Evolutionary conservation across 2,888 invertebrate species (phyloP).

Genomic region (Vanessa cardui): DNA sequence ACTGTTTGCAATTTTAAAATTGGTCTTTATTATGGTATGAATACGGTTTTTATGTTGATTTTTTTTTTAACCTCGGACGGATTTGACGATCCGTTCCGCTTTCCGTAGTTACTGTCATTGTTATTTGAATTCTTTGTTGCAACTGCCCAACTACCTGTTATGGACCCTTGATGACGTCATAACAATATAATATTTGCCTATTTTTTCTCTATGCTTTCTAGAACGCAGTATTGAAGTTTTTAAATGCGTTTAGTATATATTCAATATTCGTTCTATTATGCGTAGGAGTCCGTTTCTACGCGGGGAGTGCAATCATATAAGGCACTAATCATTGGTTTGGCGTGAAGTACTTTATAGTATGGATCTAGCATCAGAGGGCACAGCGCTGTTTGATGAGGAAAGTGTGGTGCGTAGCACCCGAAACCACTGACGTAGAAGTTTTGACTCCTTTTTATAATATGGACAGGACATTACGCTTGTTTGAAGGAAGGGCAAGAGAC

Average conservation of each 20-base stretch:
- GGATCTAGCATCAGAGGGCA: constrained; percentile 59
- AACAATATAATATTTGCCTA: constrained; percentile 30
- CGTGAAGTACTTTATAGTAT: constrained; percentile 64
- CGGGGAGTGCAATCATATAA: constrained; percentile 57
- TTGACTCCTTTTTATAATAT: constrained; percentile 67
- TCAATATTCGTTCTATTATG: constrained; percentile 21
- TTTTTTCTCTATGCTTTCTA: constrained; percentile 62
- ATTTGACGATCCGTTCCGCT: background rate
- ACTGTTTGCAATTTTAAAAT: background rate
- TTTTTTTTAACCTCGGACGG: background rate
- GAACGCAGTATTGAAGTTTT: constrained; percentile 62
- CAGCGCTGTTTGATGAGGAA: constrained; percentile 62
- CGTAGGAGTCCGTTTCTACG: constrained; percentile 75
- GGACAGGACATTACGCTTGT: too few species aligned
- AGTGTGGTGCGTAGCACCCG: constrained; percentile 72
- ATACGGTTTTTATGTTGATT: background rate
- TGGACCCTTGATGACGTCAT: constrained; percentile 41
- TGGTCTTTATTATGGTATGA: background rate
- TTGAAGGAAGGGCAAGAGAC: background rate
- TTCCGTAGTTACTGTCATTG: background rate
- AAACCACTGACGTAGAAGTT: constrained; percentile 72
- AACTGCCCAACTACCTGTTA: constrained; percentile 46
- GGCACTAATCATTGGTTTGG: constrained; percentile 58
- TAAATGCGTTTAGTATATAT: constrained; percentile 44
- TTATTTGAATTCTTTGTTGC: constrained; percentile 4